Percentiles rank a stretch among this genome's conserved stretches.
phyloP scores from a whole-genome alignment of 2,888 invertebrate genomes.

The Drosophila paramelanica region DNA sequence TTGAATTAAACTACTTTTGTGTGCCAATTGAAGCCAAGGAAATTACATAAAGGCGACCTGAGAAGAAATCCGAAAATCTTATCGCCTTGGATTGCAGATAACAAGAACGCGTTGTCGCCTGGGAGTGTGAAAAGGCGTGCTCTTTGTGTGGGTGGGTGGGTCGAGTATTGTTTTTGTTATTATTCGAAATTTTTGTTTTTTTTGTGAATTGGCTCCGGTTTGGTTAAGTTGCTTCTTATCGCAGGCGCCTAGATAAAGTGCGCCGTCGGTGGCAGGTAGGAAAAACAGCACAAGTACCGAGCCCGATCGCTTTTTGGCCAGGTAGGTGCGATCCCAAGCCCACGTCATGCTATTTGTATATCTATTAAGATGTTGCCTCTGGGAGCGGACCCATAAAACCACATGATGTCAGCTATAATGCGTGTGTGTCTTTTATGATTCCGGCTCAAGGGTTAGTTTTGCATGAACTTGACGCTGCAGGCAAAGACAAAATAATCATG shows the following conservation, averaged over 20 bases:
- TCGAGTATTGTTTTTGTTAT: no score
- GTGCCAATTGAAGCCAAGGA: slow-evolving; percentile 21
- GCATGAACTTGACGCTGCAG: slow-evolving; percentile 17
- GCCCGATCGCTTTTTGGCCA: slow-evolving; percentile 4
- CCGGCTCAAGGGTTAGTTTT: slow-evolving; percentile 18
- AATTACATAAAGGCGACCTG: slow-evolving; percentile 30
- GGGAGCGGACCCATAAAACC: slow-evolving; percentile 13
- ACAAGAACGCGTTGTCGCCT: slow-evolving; percentile 20
- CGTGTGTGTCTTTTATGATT: neutral
- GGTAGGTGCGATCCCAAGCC: slow-evolving; percentile 25
- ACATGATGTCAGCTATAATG: slow-evolving; percentile 13
- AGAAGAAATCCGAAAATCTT: slow-evolving; percentile 27
- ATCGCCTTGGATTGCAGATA: slow-evolving; percentile 37
- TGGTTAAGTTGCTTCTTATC: slow-evolving; percentile 34
- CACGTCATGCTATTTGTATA: neutral
- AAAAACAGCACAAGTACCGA: slow-evolving; percentile 1
- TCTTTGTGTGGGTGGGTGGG: slow-evolving; percentile 15
- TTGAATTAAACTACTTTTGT: slow-evolving; percentile 27
- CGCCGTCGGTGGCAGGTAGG: slow-evolving; percentile 31
- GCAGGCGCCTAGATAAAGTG: slow-evolving; percentile 53
- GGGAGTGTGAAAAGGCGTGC: slow-evolving; percentile 39
- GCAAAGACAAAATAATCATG: slow-evolving; percentile 2
- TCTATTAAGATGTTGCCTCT: slow-evolving; percentile 7
- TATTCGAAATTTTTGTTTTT: neutral
- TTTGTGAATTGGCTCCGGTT: neutral